Evolutionary conservation across 2,113 vertebrate genomes (phyloP), one percentile per base, ranked within the genome.

Genomic region (Antechinus flavipes): DNA sequence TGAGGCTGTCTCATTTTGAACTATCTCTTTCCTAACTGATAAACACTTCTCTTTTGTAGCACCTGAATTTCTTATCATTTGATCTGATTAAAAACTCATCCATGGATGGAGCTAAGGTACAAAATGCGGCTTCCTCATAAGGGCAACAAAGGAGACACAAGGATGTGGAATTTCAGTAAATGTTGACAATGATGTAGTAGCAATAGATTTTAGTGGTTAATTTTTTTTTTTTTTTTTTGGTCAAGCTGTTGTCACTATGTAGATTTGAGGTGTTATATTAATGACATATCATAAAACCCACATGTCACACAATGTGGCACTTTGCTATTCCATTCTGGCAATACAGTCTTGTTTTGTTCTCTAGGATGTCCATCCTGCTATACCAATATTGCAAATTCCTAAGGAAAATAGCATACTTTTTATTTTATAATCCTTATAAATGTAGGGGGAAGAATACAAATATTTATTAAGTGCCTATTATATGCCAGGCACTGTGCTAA

Each of bases 21-120:
- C 47, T 92, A 2, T 61, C 95, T 96, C 54, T 92, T 35, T 93
- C 94, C 23, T n/a, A 93, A 55, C 46, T 27, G 25, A 52, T 90
- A 90, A 90, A 90, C 10, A 90, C 90, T 23, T 30, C 84, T 91
- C 16, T 94, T 96, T 94, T 94, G 23, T 42, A 42, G 47, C 53
- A 19, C 25, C 94, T 53, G 50, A 16, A 84, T 42, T 84, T 84
- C 22, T 84, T 35, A 84, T 93, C 95, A 90, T 93, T 12, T 93
- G 91, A 90, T 8, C 58, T 94, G 54, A 94, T 56, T 25, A 92
- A 90, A 97, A 93, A n/a, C 94, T 95, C 42, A 93, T 35, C 50
- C 50, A 8, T 93, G 92, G 89, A 89, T 90, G 47, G 54, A 52
- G 61, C 19, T 42, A 2, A 97, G 56, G 3, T 94, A 8, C n/a